A percentile compares a stretch with the other conserved stretches of the same genome.
These are phyloP conservation scores for Achatina immaculata DNA, from an alignment of 1,140 invertebrate species.

Conservation along the genomic window DNA sequence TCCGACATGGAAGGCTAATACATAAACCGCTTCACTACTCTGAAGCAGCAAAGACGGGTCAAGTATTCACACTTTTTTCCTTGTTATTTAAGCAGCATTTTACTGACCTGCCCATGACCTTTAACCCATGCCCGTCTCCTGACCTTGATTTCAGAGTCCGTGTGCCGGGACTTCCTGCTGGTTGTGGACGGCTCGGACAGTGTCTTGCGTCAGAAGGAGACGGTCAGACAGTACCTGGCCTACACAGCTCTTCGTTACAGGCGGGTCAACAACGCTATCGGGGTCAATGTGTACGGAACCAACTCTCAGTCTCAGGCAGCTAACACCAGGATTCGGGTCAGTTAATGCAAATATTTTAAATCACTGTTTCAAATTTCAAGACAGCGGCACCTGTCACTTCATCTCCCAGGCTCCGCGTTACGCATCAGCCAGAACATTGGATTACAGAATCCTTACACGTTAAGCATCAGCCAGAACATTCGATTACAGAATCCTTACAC, in stretches of 20 bases:
- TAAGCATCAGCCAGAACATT: too few species aligned
- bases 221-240: conserved; percentile 39
- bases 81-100: background rate
- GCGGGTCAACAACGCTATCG: conserved; percentile 26
- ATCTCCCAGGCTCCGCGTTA: too few species aligned
- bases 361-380: too few species aligned
- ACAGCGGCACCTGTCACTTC: too few species aligned
- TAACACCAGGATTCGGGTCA: conserved; percentile 28
- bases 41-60: too few species aligned
- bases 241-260: conserved; percentile 30
- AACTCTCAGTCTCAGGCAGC: conserved; percentile 28
- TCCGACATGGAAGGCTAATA: too few species aligned
- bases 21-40: too few species aligned
- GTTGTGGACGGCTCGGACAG: conserved; percentile 44
- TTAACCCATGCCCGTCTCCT: background rate
- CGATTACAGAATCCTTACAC: too few species aligned
- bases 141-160: too few species aligned
- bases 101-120: background rate
- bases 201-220: conserved; percentile 4
- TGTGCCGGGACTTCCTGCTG: conserved; percentile 30
- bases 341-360: conserved; percentile 1
- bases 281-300: conserved; percentile 40
- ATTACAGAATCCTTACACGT: too few species aligned
- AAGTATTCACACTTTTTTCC: too few species aligned
- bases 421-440: too few species aligned